Conservation (phyloP, 35 echinoderm and acorn worm genomes). For the Antedon bifida region DNA sequence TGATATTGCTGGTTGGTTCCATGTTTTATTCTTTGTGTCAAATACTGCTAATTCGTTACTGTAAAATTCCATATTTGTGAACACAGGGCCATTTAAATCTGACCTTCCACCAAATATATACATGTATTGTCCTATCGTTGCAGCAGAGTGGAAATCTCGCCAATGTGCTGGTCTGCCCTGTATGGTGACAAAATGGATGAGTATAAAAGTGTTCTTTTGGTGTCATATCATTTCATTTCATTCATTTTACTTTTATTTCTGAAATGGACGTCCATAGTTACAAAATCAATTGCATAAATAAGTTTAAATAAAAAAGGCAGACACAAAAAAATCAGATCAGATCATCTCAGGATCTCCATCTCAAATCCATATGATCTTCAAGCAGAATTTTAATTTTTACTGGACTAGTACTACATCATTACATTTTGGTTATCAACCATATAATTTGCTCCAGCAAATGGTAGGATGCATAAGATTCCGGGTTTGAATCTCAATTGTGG, state of each 20-base stretch:
- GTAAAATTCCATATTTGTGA: slow-evolving; percentile 72
- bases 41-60: slow-evolving; percentile 75
- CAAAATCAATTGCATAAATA: too few relatives aligned
- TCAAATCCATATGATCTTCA: too few relatives aligned
- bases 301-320: too few relatives aligned
- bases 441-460: too few relatives aligned
- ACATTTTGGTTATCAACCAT: too few relatives aligned
- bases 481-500: too few relatives aligned
- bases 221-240: not conserved
- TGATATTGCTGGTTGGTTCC: slow-evolving; percentile 30
- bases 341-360: not conserved
- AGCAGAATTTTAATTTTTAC: too few relatives aligned
- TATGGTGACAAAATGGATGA: not conserved
- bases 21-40: slow-evolving; percentile 59
- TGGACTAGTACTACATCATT: too few relatives aligned
- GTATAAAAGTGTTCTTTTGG: not conserved
- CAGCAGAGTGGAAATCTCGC: slow-evolving; percentile 82
- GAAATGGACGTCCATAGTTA: not conserved
- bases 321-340: not conserved
- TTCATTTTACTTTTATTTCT: too few relatives aligned
- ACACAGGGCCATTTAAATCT: slow-evolving; percentile 52
- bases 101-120: slow-evolving; percentile 91
- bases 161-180: slow-evolving; percentile 39
- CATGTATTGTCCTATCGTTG: slow-evolving; percentile 40
- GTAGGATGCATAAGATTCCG: too few relatives aligned